Evolutionary conservation across 92 coral and sea anemone genomes (phyloP).

Genomic region (Porites evermanni): DNA sequence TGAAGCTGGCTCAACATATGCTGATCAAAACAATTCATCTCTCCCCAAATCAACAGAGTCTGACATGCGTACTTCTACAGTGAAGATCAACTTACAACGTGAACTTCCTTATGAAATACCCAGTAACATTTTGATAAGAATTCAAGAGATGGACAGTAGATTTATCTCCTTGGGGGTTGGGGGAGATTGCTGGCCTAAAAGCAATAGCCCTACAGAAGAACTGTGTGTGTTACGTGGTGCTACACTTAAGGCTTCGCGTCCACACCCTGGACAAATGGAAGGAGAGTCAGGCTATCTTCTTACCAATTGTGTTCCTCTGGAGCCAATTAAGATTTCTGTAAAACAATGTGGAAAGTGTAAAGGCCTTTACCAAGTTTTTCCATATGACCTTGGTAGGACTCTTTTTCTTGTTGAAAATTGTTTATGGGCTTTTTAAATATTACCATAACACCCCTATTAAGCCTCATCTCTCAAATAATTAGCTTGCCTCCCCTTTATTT

Average conservation of each 20-base stretch:
- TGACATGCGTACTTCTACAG: not conserved
- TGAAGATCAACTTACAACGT: slow-evolving; percentile 5
- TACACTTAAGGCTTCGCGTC: not conserved
- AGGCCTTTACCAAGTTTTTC: slow-evolving; percentile 11
- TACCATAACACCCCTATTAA: slow-evolving; percentile 9
- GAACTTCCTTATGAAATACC: not conserved
- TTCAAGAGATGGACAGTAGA: slow-evolving; percentile 1
- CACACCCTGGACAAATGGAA: slow-evolving; percentile 10
- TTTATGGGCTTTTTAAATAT: not conserved
- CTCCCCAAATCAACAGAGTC: slow-evolving; percentile 16
- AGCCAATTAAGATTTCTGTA: slow-evolving; percentile 1
- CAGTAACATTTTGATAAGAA: not conserved
- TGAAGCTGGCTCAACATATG: not conserved
- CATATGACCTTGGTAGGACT: slow-evolving; percentile 3
- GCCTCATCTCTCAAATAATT: not conserved
- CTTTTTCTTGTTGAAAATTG: not conserved
- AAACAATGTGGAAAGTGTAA: slow-evolving; percentile 13
- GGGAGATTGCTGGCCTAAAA: slow-evolving; percentile 9
- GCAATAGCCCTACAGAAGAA: not conserved
- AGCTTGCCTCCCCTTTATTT: not conserved
- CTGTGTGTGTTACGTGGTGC: slow-evolving; percentile 6
- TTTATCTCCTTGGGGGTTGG: not conserved
- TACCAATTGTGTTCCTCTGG: slow-evolving; percentile 11
- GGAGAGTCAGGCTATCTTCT: slow-evolving; percentile 17
- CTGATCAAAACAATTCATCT: slow-evolving; percentile 5